Base-by-base conservation (phyloP, 2,797 vertebrate genomes). In the Microctenopoma steveboyesi region DNA sequence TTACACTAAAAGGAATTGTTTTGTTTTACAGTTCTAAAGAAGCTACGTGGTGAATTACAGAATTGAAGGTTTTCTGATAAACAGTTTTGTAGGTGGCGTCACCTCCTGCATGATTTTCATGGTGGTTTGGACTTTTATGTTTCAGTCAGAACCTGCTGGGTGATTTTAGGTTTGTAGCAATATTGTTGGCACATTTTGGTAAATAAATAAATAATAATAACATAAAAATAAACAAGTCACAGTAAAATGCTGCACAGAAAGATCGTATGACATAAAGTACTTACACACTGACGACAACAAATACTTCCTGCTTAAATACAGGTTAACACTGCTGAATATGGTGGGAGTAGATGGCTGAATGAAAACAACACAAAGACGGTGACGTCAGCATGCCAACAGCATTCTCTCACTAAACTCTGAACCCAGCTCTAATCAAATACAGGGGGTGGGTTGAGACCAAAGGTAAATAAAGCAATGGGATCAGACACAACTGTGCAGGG, bases 311-410 rank as follows among this genome's bases (percentile, higher is more conserved):
- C 11, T 50, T 54, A 35, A 68, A 47, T 22, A 60, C 27, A 30
- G 37, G 66, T 6, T 6, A 30, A 57, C 25, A 54, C 13, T 15
- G 49, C 22, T 28, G 2, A 3, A 39, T 42, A 43, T 30, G n/a
- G 11, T 40, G 61, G 52, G 50, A 58, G 46, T 50, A 62, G 15
- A 64, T 69, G 53, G 60, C 22, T 67, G 45, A 57, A 78, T 10
- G 54, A 72, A 76, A 71, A 65, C 9, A 78, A 50, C 58, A 16
- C 1, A 4, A 62, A 7, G 13, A 81, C 64, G 53, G 69, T 42
- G 50, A 64, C 61, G 42, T 57, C 51, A 64, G 75, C 89, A 90
- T 89, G 82, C 86, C 66, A 86, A 79, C 79, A 88, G 77, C 88
- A 88, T 88, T 89, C 86, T 88, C 81, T 68, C 37, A 73, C 37